These are phyloP conservation scores for Menidia beryllina DNA, from an alignment of 2,113 vertebrate species.

Conservation along the genomic window DNA sequence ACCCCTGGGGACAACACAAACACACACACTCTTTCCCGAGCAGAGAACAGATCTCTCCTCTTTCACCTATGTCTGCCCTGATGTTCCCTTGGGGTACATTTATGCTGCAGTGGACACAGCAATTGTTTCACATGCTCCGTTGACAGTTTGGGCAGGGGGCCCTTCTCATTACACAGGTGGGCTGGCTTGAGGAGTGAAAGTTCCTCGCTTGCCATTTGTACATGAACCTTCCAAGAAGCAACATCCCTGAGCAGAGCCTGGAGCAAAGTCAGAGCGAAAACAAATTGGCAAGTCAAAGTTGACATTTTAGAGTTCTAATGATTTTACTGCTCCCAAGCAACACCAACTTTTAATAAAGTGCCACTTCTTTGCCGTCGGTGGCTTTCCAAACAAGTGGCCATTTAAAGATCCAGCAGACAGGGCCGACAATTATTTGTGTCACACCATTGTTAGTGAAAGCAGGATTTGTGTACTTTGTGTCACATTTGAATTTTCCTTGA, in stretches of 20 bases:
- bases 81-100: constrained; percentile 24
- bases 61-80: constrained; percentile 20
- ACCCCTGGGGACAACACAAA: background rate
- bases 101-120: constrained; percentile 21
- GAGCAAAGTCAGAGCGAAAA: constrained; percentile 13
- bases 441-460: too few relatives aligned
- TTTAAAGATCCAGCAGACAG: background rate
- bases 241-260: background rate
- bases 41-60: constrained; percentile 3
- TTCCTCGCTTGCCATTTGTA: constrained; percentile 18
- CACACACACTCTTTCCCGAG: background rate
- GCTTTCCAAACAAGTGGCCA: background rate
- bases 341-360: background rate
- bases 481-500: background rate
- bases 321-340: background rate
- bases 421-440: background rate
- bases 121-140: constrained; percentile 14
- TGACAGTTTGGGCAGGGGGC: constrained; percentile 13
- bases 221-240: constrained; percentile 12
- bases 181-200: constrained; percentile 25
- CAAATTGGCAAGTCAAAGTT: background rate
- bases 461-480: background rate
- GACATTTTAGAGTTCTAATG: background rate
- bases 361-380: background rate
- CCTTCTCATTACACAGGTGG: constrained; percentile 29